Evolutionary conservation across 2,797 vertebrate genomes (phyloP).

Genomic region (Sorex maritimensis): DNA sequence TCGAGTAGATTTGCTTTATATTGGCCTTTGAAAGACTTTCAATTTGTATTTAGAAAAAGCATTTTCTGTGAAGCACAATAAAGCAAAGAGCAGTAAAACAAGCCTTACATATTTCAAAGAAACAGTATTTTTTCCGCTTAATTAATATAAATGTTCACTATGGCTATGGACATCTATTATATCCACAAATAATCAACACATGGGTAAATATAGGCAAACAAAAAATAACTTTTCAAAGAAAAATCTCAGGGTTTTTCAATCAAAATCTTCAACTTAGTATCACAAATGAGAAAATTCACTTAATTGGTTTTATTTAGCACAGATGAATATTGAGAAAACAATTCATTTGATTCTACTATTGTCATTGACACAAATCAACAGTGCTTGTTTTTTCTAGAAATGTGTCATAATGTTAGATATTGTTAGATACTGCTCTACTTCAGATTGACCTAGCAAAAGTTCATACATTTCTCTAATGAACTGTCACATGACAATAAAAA

Average conservation of each 20-base stretch:
- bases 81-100: too few relatives aligned
- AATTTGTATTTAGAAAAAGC: too few relatives aligned
- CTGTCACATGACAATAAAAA: background rate
- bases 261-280: conserved; percentile 11
- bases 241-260: background rate
- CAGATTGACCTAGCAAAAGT: background rate
- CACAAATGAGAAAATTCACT: conserved; percentile 18
- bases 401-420: background rate
- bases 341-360: background rate
- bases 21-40: too few relatives aligned
- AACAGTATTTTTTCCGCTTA: background rate
- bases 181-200: background rate
- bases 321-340: background rate
- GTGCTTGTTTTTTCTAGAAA: conserved; percentile 1
- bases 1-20: too few relatives aligned
- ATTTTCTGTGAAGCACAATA: too few relatives aligned
- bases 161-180: conserved; percentile 8
- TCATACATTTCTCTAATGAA: background rate
- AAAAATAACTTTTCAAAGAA: background rate
- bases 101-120: too few relatives aligned
- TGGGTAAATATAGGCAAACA: conserved; percentile 3
- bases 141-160: background rate
- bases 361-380: background rate
- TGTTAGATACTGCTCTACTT: background rate
- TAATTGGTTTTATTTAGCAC: background rate